Base-by-base conservation (phyloP, 1,140 invertebrate species). In the Sinella curviseta region DNA sequence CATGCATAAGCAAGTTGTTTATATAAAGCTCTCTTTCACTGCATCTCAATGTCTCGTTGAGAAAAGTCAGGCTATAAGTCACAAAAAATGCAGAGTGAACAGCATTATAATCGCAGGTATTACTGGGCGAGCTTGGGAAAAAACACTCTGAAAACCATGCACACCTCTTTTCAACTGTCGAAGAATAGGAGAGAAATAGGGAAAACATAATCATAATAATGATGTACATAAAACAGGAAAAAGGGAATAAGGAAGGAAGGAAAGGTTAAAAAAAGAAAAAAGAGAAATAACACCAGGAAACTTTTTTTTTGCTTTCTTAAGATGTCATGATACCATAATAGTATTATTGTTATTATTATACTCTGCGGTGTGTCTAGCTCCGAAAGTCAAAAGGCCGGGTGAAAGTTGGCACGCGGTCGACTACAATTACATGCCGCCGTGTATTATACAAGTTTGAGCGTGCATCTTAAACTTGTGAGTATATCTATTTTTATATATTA, bases 391-490 rank as follows among this genome's bases (percentile, higher is more conserved):
- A 70, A 70, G 65, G 28, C 31, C 31, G 65, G 31, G 65, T 31
- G 65, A 70, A 70, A 70, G 65, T 70, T 70, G 65, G 65, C 65
- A 70, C 26, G 31, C 31, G 65, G 65, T 3, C 31, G 12, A 33
- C 65, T 70, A 31, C 65, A 70, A 70, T 70, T 70, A 70, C 26
- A 60, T 60, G 55, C n/a, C n/a, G n/a, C n/a, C 55, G 55, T 60
- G 55, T 24, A 26, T 12, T n/a, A 60, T n/a, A 60, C 24, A 60
- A 3, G 14, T 12, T 17, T 60, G 57, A 4, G 24, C 57, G 57
- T 60, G 57, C 12, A 17, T 26, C 57, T 48, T 8, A 8, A 48
- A 48, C 39, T 48, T 48, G n/a, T n/a, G n/a, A 4, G 39, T 48
- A 48, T 17, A 48, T 48, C 4, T 8, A 8, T 48, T 48, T 48